Evolutionary conservation across 2,113 vertebrate species (phyloP), one percentile per base, ranked within the genome.

Genomic region (Meles meles): DNA sequence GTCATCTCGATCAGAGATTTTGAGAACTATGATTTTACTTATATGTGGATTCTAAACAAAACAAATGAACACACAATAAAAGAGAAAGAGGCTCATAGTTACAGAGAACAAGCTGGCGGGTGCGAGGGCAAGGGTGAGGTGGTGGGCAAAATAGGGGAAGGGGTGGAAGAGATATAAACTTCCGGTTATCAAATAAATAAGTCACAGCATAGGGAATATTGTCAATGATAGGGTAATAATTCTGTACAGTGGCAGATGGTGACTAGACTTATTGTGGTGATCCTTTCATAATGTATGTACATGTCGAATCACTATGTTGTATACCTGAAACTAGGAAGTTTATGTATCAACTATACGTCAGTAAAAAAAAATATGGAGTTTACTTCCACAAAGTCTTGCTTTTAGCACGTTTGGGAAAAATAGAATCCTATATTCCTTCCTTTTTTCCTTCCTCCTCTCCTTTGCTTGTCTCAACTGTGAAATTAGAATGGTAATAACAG

Each of bases 391-490:
- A 31, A 71, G 42, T 59, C 8, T 23, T 63, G 81, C 77, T 25
- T 81, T 65, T 71, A 9, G 86, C 15, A 74, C 2, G 4, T 81
- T 86, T 89, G 57, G n/a, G 42, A 86, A 77, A 61, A 95, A 84
- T 72, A 67, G 90, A 90, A 93, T 7, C 47, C 80, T 21, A 77
- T 27, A 14, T 71, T 34, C n/a, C 34, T 90, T 77, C 57, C 34
- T 31, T 61, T 31, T 85, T 71, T 29, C 20, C 42, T 88, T 49
- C 44, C 47, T 86, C 15, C 3, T 95, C 71, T 61, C 20, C 37
- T 95, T 93, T 59, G 85, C 39, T 96, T 96, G 88, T 89, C 59
- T 61, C 47, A 79, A 20, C 20, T 87, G 5, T 94, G 72, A 83
- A 89, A 82, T 59, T 49, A 95, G 42, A 86, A n/a, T 34, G 34